These are phyloP conservation scores for Caenorhabditis latens DNA, from an alignment of 1,140 invertebrate genomes.

Conservation along the genomic window DNA sequence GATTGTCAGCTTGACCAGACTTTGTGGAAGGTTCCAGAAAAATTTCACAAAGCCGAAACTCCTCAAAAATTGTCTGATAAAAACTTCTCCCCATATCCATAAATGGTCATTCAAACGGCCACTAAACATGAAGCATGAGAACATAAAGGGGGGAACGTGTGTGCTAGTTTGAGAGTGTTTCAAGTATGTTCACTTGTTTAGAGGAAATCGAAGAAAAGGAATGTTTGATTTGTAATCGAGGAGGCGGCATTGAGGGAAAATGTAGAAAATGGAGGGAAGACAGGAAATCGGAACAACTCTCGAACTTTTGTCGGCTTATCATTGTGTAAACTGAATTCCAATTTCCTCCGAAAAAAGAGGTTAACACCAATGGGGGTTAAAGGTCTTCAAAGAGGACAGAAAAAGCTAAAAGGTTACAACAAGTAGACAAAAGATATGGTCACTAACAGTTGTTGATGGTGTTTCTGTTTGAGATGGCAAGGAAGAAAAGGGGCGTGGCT, in stretches of 20 bases:
- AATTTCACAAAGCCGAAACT: too few relatives aligned
- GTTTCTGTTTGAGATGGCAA: neutral
- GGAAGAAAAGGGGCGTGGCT: neutral
- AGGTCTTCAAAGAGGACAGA: too few relatives aligned
- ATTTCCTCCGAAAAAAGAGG: neutral
- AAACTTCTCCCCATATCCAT: too few relatives aligned
- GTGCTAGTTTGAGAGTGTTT: neutral
- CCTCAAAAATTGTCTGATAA: too few relatives aligned
- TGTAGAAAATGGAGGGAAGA: neutral
- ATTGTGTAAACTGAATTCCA: too few relatives aligned
- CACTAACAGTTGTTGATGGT: neutral
- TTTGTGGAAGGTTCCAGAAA: too few relatives aligned
- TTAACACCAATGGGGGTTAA: neutral
- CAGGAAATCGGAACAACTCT: neutral
- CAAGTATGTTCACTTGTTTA: constrained; percentile 44
- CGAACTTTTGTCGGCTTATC: neutral
- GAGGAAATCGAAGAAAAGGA: neutral
- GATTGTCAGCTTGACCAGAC: too few relatives aligned
- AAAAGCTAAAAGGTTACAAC: too few relatives aligned
- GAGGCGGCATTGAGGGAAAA: constrained; percentile 3
- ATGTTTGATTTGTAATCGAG: constrained; percentile 53
- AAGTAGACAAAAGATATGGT: too few relatives aligned
- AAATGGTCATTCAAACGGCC: neutral
- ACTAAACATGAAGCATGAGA: neutral
- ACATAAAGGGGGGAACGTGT: constrained; percentile 12